Percentiles rank a stretch among this genome's conserved stretches.
Evolutionary conservation across 64 coral and sea anemone species (phyloP).

Genomic region (Platygyra sinensis): DNA sequence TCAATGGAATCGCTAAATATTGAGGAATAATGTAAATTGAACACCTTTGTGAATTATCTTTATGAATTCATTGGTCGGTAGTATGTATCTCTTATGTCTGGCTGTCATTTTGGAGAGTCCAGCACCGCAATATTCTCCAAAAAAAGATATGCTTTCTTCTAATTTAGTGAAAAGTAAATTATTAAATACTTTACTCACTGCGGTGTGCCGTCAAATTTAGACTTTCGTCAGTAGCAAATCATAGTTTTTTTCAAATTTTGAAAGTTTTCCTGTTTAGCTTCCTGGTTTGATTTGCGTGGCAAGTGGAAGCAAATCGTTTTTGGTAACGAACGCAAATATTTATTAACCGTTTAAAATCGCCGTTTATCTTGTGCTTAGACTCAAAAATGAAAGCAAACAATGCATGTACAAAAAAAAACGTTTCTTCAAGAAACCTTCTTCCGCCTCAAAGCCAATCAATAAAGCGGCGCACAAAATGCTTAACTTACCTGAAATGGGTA

Average conservation of each 20-base stretch:
- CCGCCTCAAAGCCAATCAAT: neutral
- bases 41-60: neutral
- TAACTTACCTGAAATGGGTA: neutral
- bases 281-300: neutral
- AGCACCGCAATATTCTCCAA: neutral
- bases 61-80: no score
- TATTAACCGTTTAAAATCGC: neutral
- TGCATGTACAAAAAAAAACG: neutral
- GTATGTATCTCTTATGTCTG: neutral
- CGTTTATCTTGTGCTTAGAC: neutral
- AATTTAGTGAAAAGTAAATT: conserved; percentile 5
- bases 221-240: neutral
- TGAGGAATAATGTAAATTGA: neutral
- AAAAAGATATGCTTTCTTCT: neutral
- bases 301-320: neutral
- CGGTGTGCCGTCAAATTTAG: neutral
- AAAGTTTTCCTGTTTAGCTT: neutral
- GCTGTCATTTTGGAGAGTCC: neutral
- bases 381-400: neutral
- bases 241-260: neutral
- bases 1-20: neutral
- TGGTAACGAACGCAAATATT: neutral
- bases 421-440: neutral
- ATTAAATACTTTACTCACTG: neutral
- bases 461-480: neutral